Evolutionary conservation across 1,140 invertebrate species (phyloP), one percentile per base, ranked within the genome.

Genomic region (Caerostris darwini): DNA sequence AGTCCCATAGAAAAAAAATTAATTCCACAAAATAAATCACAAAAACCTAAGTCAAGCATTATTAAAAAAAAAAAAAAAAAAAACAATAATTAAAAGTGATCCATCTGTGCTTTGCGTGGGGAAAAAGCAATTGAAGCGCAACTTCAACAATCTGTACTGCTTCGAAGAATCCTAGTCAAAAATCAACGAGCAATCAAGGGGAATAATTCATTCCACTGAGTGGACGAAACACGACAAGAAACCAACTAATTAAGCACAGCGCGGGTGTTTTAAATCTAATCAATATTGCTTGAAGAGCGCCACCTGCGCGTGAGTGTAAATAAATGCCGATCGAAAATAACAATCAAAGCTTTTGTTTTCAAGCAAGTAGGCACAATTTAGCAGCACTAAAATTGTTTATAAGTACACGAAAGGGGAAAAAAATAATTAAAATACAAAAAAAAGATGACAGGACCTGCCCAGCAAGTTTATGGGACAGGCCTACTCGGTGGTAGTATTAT

Each of bases 201-300:
- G 34, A 53, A 77, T 50, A 50, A 77, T 77, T 77, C 71, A 50
- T 77, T 77, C 12, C 34, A 85, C 50, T 54, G 77, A 81, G 19
- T 34, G 56, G 17, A 85, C n/a, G 57, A 85, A 85, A 85, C 54
- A 53, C 14, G 12, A 3, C 17, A 85, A 85, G 57, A 58, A 57
- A 85, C 14, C 57, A 85, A 85, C 57, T 58, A 85, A 85, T 77
- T 77, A 85, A 7, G 54, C 8, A 19, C 56, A 58, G 82, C 82
- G 82, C 82, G 82, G 82, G 82, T 56, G 82, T 85, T 85, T 85
- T 85, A 85, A 85, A 85, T 85, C 82, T 57, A 85, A 85, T 85
- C 82, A 85, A 85, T 58, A 85, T 57, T 34, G 50, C 82, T 85
- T 58, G 54, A 57, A 57, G 57, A 85, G 82, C 82, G 82, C 82